Evolutionary conservation across 2,113 vertebrate genomes (phyloP), one percentile per base, ranked within the genome.

Genomic region (Hepsetus odoe): DNA sequence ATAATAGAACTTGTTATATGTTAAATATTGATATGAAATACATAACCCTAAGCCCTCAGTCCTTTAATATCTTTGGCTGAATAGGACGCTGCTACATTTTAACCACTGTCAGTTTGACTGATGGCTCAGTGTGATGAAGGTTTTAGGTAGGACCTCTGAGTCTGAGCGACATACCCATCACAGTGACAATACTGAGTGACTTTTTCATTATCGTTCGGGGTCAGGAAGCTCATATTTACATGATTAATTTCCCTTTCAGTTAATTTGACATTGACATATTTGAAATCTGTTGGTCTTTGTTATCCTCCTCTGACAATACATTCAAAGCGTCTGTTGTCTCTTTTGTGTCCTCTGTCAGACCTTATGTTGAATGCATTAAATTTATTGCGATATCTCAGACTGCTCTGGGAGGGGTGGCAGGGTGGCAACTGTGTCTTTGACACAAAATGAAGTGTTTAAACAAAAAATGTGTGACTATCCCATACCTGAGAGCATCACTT

Each of bases 71-170:
- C 46, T 18, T 46, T 24, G 18, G 69, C 70, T 69, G 75, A 70
- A 61, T 77, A 49, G 53, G 18, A 51, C 56, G 71, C 55, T 33
- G 51, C 14, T 18, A 28, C 76, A 72, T 77, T 79, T 72, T 72
- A 65, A 79, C 64, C 62, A 32, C 68, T 70, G 71, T 79, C 77
- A 65, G 44, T 56, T 53, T 79, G 44, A 79, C 30, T 62, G 33
- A 35, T 32, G 42, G 9, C 49, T 51, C 26, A 6, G 67, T 38
- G 42, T 79, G 44, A 79, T 42, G 30, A 42, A 44, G 30, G 35
- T 56, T 49, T 78, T 30, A 71, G 35, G 62, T 58, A 58, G 26
- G 10, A 22, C 46, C 46, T 49, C 18, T 20, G 18, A 14, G 44
- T 46, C 44, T 18, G 22, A 22, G 30, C 58, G 32, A 61, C 16